A percentile compares a stretch with the other conserved stretches of the same genome.
phyloP scores from a whole-genome alignment of 1,140 invertebrate species.

The Chymomyza costata region DNA sequence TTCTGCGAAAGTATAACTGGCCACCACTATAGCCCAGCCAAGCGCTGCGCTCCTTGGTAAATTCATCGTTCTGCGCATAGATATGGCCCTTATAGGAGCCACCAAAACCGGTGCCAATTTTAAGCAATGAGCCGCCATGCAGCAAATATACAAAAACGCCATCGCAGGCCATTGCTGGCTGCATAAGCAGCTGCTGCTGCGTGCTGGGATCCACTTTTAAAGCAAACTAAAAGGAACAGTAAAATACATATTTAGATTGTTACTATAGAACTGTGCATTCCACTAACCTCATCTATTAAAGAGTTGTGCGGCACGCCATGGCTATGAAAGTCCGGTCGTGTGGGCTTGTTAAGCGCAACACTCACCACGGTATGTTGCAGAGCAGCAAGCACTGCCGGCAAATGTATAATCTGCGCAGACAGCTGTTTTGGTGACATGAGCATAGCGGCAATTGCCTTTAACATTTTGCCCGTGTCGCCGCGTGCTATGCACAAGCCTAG shows the following conservation, averaged over 20 bases:
- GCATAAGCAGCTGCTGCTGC: slow-evolving; percentile 47
- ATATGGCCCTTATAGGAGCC: slow-evolving; percentile 92
- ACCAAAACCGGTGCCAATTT: slow-evolving; percentile 94
- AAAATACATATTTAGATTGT: too few species aligned
- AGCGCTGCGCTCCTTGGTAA: slow-evolving; percentile 83
- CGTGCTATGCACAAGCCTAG: slow-evolving; percentile 93
- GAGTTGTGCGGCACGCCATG: slow-evolving; percentile 89
- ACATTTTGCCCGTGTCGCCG: slow-evolving; percentile 93
- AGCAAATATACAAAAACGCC: slow-evolving; percentile 92
- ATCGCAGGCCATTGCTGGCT: slow-evolving; percentile 85
- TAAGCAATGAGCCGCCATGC: slow-evolving; percentile 86
- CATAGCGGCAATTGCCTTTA: slow-evolving; percentile 89
- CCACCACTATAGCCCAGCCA: slow-evolving; percentile 88
- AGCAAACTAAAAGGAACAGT: slow-evolving; percentile 38
- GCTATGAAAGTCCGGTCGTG: slow-evolving; percentile 90
- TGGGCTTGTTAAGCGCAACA: slow-evolving; percentile 88
- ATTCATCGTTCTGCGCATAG: slow-evolving; percentile 87
- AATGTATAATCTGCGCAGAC: slow-evolving; percentile 88
- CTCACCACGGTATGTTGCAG: slow-evolving; percentile 93
- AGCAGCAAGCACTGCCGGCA: slow-evolving; percentile 89
- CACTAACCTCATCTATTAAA: slow-evolving; percentile 83
- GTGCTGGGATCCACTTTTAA: slow-evolving; percentile 36
- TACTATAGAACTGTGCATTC: not conserved
- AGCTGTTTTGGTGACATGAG: slow-evolving; percentile 89
- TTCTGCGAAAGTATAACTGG: slow-evolving; percentile 64